A percentile compares a stretch with the other conserved stretches of the same genome.
Conservation (phyloP, 2,888 invertebrate species). For the Pseudeuparius sepicola region DNA sequence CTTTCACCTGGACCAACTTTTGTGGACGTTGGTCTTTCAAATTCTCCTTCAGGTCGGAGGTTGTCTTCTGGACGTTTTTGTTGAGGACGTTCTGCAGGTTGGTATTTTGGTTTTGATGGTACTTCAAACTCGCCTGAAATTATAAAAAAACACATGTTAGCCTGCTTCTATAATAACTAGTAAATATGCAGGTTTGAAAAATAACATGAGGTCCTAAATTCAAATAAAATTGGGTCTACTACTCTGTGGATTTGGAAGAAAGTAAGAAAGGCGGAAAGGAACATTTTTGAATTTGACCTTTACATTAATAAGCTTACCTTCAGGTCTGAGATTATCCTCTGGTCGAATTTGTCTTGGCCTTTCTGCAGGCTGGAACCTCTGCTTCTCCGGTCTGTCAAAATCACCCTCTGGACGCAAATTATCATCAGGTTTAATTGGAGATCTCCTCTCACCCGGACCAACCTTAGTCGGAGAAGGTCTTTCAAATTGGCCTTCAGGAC, state of each 20-base stretch:
- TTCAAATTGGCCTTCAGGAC: constrained; percentile 47
- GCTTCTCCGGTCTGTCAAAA: constrained; percentile 37
- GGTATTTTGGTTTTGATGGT: constrained; percentile 35
- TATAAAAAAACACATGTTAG: too few relatives aligned
- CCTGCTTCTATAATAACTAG: too few relatives aligned
- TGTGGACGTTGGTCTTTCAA: constrained; percentile 40
- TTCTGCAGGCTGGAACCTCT: constrained; percentile 37
- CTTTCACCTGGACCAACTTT: constrained; percentile 41
- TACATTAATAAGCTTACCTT: constrained; percentile 51
- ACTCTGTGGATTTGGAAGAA: too few relatives aligned
- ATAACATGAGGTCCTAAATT: too few relatives aligned
- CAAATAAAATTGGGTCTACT: too few relatives aligned
- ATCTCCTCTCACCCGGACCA: constrained; percentile 36
- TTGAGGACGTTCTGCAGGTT: constrained; percentile 43
- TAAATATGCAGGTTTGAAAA: too few relatives aligned
- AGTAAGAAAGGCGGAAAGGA: too few relatives aligned
- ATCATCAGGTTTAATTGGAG: constrained; percentile 34
- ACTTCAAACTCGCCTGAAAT: constrained; percentile 39
- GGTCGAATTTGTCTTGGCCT: constrained; percentile 39
- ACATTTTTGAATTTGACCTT: too few relatives aligned
- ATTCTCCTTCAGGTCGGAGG: constrained; percentile 49
- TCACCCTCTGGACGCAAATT: constrained; percentile 44
- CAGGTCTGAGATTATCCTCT: constrained; percentile 47
- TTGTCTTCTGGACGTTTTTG: constrained; percentile 53
- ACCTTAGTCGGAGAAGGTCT: constrained; percentile 36